Evolutionary conservation across 2,797 vertebrate genomes (phyloP).

Genomic region (Glossophaga mutica): DNA sequence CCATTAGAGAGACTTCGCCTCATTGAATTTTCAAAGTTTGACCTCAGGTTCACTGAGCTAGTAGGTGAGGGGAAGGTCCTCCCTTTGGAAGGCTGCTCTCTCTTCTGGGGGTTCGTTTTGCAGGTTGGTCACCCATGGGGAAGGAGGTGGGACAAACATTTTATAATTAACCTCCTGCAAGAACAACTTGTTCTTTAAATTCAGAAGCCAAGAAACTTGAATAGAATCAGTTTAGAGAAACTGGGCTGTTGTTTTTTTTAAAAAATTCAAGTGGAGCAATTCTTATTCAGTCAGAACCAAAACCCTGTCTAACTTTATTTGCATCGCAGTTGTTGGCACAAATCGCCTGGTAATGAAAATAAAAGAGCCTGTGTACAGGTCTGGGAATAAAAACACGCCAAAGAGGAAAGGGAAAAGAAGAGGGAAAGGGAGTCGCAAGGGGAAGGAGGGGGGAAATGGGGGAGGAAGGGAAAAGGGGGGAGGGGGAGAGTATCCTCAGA

Average conservation of each 20-base stretch:
- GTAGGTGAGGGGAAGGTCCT: neutral
- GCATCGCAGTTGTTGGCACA: slow-evolving; percentile 66
- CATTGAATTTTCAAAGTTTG: neutral
- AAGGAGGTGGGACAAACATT: slow-evolving; percentile 6
- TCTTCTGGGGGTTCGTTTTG: neutral
- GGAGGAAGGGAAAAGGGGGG: too few relatives aligned
- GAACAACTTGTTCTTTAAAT: slow-evolving; percentile 73
- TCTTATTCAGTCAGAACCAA: slow-evolving; percentile 70
- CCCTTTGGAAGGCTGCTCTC: neutral
- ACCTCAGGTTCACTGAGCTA: neutral
- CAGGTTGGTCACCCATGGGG: slow-evolving; percentile 3
- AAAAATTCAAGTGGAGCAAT: slow-evolving; percentile 58
- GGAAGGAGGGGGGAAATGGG: neutral
- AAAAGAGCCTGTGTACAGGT: slow-evolving; percentile 67
- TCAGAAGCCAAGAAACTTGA: slow-evolving; percentile 73
- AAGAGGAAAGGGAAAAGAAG: slow-evolving; percentile 10
- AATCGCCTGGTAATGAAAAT: slow-evolving; percentile 55
- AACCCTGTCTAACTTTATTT: slow-evolving; percentile 74
- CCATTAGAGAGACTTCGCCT: neutral
- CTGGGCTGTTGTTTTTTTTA: slow-evolving; percentile 33
- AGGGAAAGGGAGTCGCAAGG: neutral
- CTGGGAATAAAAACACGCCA: slow-evolving; percentile 53
- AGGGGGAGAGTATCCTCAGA: neutral
- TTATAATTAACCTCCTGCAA: slow-evolving; percentile 60
- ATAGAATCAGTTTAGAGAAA: slow-evolving; percentile 62